phyloP scores from a whole-genome alignment of 2,113 vertebrate genomes.

The Fregetta grallaria region DNA sequence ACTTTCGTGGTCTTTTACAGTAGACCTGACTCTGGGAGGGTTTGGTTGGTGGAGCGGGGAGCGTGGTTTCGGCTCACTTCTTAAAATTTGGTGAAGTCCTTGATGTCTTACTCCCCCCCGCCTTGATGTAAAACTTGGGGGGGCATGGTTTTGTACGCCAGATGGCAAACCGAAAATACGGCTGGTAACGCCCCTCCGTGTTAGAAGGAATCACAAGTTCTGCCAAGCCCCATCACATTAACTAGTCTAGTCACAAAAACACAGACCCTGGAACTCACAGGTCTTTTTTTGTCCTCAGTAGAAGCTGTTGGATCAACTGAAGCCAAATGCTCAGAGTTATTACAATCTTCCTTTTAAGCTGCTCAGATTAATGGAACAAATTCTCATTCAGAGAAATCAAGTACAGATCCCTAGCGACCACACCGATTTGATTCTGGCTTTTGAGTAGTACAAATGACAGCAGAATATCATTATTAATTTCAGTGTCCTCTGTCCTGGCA shows the following conservation, averaged over 20 bases:
- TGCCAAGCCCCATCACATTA: neutral
- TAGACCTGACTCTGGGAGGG: neutral
- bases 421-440: neutral
- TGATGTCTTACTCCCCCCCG: neutral
- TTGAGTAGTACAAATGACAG: neutral
- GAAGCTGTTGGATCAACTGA: neutral
- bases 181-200: neutral
- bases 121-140: neutral
- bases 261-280: neutral
- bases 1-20: neutral
- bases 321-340: neutral
- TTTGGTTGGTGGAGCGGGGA: neutral
- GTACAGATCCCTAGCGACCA: neutral
- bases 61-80: neutral
- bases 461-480: conserved; percentile 24
- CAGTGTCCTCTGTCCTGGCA: neutral
- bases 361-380: neutral
- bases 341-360: neutral
- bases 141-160: neutral
- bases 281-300: neutral
- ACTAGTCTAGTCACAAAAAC: neutral
- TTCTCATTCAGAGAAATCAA: conserved; percentile 5
- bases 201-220: neutral
- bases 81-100: neutral
- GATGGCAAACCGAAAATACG: neutral